A percentile compares a stretch with the other conserved stretches of the same genome.
Evolutionary conservation across 35 echinoderm and acorn worm genomes (phyloP).

Genomic region (Heliocidaris tuberculata): DNA sequence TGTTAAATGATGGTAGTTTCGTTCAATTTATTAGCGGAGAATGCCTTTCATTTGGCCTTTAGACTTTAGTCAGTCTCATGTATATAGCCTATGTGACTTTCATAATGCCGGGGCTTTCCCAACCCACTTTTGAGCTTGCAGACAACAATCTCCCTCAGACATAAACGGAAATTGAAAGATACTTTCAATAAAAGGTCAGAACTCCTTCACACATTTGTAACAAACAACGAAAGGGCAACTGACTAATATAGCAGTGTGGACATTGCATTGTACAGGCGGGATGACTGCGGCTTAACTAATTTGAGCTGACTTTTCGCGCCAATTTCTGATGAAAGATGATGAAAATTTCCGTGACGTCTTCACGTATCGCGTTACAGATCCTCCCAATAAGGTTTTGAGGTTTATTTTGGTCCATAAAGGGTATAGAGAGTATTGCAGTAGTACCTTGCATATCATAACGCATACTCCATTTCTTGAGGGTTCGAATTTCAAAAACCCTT

Average conservation of each 20-base stretch:
- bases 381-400: neutral
- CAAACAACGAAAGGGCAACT: neutral
- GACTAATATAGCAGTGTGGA: neutral
- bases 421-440: too few relatives aligned
- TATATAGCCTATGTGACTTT: neutral
- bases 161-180: neutral
- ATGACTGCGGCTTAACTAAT: neutral
- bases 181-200: neutral
- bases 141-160: neutral
- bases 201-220: neutral
- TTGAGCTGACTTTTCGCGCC: constrained; percentile 7
- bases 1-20: too few relatives aligned
- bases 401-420: too few relatives aligned
- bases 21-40: too few relatives aligned
- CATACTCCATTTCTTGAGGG: too few relatives aligned
- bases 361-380: neutral
- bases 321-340: neutral
- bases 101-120: neutral
- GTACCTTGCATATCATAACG: too few relatives aligned
- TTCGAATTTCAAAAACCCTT: too few relatives aligned
- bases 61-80: neutral
- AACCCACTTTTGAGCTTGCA: neutral
- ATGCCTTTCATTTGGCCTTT: too few relatives aligned
- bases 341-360: neutral
- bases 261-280: neutral